phyloP scores from a whole-genome alignment of 2,113 vertebrate genomes.

The Nannospalax galili region DNA sequence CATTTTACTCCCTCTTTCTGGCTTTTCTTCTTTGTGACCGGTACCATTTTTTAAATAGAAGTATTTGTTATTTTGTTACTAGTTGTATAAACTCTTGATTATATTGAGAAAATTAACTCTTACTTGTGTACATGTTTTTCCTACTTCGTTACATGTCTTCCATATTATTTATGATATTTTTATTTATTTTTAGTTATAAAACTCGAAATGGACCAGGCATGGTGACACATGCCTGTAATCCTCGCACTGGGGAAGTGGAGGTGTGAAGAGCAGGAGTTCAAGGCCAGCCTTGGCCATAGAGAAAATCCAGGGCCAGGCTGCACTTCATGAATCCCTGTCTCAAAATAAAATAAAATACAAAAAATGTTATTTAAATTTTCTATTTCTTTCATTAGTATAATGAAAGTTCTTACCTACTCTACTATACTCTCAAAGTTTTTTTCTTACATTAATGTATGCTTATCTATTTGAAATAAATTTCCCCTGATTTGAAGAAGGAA shows the following conservation, averaged over 20 bases:
- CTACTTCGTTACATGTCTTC: conserved; percentile 14
- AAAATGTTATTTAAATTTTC: conserved; percentile 20
- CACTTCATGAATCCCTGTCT: neutral
- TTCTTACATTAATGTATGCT: neutral
- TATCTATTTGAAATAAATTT: conserved; percentile 24
- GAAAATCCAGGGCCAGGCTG: neutral
- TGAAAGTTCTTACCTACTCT: conserved; percentile 11
- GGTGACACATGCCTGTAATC: neutral
- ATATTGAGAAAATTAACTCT: conserved; percentile 11
- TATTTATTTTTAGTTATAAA: conserved; percentile 37
- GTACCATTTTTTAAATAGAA: conserved; percentile 20
- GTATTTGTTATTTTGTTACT: conserved; percentile 45
- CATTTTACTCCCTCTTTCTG: neutral
- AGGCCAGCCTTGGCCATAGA: neutral
- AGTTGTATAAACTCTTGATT: neutral
- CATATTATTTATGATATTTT: conserved; percentile 37
- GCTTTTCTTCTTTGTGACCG: neutral
- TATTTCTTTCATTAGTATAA: conserved; percentile 49
- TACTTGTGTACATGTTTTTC: neutral
- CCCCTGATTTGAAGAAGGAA: conserved; percentile 21
- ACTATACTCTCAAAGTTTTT: conserved; percentile 16
- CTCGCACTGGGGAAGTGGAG: neutral
- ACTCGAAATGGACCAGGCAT: neutral
- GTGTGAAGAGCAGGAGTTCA: neutral
- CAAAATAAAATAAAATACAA: neutral